Percentiles rank a stretch among this genome's conserved stretches.
These are phyloP conservation scores for Petrolisthes manimaculis DNA, from an alignment of 2,888 invertebrate species.

Conservation along the genomic window DNA sequence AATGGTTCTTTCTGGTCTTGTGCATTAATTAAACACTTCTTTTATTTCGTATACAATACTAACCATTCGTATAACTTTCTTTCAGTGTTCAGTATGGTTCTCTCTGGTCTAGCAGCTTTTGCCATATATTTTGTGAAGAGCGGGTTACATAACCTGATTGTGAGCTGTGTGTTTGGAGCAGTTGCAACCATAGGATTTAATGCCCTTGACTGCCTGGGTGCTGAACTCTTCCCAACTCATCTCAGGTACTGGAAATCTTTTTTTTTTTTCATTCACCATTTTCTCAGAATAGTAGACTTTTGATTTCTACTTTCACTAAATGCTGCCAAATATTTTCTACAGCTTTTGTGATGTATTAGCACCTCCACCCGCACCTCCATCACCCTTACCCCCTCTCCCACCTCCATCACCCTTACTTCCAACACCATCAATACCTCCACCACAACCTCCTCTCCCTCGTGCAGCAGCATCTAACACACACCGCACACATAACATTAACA, in stretches of 20 bases:
- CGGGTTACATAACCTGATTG: slow-evolving; percentile 63
- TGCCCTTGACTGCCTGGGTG: slow-evolving; percentile 90
- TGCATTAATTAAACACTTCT: background rate
- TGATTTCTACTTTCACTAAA: background rate
- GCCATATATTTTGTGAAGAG: slow-evolving; percentile 77
- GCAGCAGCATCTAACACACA: too few relatives aligned
- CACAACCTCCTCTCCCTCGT: too few relatives aligned
- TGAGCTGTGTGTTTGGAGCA: slow-evolving; percentile 71
- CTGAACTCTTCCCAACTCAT: slow-evolving; percentile 93
- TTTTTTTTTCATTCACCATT: too few relatives aligned
- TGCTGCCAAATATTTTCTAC: background rate
- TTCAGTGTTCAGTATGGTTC: slow-evolving; percentile 81
- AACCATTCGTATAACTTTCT: slow-evolving; percentile 67
- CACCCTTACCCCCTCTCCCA: too few relatives aligned
- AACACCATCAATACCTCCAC: too few relatives aligned
- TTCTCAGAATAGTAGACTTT: too few relatives aligned
- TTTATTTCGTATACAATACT: background rate
- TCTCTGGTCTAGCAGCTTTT: slow-evolving; percentile 80
- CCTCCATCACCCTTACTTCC: too few relatives aligned
- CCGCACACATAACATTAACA: too few relatives aligned
- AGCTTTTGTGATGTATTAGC: background rate
- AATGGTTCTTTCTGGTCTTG: too few relatives aligned
- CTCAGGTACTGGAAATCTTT: slow-evolving; percentile 76
- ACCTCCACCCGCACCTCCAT: too few relatives aligned
- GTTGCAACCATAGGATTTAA: slow-evolving; percentile 71